Percentiles rank a stretch among this genome's conserved stretches.
Conservation (phyloP, 2,113 vertebrate species). For the Heliornis fulica region DNA sequence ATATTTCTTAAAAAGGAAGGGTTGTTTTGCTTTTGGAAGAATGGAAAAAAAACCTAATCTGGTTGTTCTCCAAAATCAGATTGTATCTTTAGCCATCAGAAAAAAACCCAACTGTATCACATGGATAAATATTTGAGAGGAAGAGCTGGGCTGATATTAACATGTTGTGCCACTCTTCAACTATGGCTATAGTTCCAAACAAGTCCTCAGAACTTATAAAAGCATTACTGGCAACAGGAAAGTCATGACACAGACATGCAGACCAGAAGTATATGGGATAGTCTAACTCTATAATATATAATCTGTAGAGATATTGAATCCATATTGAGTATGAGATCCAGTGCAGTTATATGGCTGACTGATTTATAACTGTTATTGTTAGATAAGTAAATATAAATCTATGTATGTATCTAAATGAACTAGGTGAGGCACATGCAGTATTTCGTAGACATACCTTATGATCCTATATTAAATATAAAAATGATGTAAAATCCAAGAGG, state of each 20-base stretch:
- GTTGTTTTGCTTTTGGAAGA: constrained; percentile 6
- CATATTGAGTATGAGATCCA: neutral
- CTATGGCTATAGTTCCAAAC: neutral
- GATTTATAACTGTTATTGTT: neutral
- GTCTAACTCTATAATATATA: neutral
- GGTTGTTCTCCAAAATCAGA: constrained; percentile 31
- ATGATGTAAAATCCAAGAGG: neutral
- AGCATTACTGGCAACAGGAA: neutral
- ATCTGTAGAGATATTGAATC: neutral
- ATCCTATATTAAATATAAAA: neutral
- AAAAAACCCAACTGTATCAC: neutral
- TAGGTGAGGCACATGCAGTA: neutral
- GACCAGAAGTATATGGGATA: accelerated
- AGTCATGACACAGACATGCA: neutral
- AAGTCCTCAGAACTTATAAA: neutral
- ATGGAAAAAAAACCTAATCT: constrained; percentile 24
- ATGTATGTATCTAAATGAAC: neutral
- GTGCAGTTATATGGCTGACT: neutral
- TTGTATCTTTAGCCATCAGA: constrained; percentile 24
- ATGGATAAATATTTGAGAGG: constrained; percentile 33
- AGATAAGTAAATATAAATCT: neutral
- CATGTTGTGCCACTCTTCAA: neutral
- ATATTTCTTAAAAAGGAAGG: neutral
- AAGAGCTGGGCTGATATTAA: neutral
- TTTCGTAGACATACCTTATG: neutral